Conservation (phyloP, 2,888 invertebrate genomes). For the Cantharis rufa region DNA sequence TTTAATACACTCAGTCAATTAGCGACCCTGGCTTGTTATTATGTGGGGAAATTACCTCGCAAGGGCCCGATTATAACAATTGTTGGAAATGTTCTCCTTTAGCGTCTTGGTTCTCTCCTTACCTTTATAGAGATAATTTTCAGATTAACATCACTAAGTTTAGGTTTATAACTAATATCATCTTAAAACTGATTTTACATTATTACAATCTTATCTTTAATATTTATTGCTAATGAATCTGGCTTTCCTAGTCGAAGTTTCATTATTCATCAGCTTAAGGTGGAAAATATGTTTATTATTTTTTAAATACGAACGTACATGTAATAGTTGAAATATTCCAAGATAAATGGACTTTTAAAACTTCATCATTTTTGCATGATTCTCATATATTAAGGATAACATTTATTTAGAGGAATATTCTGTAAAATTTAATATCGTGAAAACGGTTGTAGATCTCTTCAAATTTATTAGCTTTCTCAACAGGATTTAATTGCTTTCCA, state of each 20-base stretch:
- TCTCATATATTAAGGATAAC: slow-evolving; percentile 20
- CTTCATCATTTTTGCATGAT: slow-evolving; percentile 11
- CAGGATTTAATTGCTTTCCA: slow-evolving; percentile 30
- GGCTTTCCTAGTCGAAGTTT: neutral
- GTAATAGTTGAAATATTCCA: neutral
- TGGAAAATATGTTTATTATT: neutral
- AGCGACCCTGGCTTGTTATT: slow-evolving; percentile 49
- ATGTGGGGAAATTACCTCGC: slow-evolving; percentile 48
- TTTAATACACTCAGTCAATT: slow-evolving; percentile 52
- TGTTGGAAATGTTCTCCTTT: slow-evolving; percentile 36
- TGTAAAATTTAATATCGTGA: slow-evolving; percentile 29
- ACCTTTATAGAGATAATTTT: slow-evolving; percentile 25
- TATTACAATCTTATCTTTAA: slow-evolving; percentile 18
- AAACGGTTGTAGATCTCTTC: slow-evolving; percentile 23
- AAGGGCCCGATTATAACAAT: slow-evolving; percentile 47
- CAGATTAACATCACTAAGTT: slow-evolving; percentile 22
- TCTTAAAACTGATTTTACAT: slow-evolving; percentile 24
- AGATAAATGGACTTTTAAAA: slow-evolving; percentile 18
- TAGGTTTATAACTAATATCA: slow-evolving; percentile 10
- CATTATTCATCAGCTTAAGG: neutral
- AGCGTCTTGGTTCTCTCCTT: slow-evolving; percentile 21
- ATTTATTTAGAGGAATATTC: slow-evolving; percentile 20
- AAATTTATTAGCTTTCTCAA: slow-evolving; percentile 30
- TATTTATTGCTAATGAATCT: slow-evolving; percentile 17
- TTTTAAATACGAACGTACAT: neutral